phyloP scores from a whole-genome alignment of 2,888 invertebrate species.

The Frankliniella intonsa region DNA sequence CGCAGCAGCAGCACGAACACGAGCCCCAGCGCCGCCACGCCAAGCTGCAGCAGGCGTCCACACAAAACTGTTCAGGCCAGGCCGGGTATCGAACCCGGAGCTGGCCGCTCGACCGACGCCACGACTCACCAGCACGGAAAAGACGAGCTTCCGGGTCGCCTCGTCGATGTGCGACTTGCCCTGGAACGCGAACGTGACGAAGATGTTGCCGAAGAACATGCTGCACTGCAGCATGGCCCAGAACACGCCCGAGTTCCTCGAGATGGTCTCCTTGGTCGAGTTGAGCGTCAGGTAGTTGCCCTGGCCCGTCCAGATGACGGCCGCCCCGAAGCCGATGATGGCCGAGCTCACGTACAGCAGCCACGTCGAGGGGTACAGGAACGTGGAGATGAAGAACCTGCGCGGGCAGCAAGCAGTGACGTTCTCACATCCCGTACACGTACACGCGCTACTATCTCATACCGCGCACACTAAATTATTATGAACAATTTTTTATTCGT shows the following conservation, averaged over 20 bases:
- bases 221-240: slow-evolving; percentile 96
- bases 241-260: slow-evolving; percentile 91
- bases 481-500: too few relatives aligned
- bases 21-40: slow-evolving; percentile 65
- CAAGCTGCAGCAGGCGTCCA: neutral
- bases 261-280: slow-evolving; percentile 80
- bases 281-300: slow-evolving; percentile 87
- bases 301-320: slow-evolving; percentile 94
- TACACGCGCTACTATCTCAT: neutral
- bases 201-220: slow-evolving; percentile 90
- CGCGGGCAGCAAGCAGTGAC: neutral
- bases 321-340: slow-evolving; percentile 85
- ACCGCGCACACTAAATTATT: too few relatives aligned
- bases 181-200: slow-evolving; percentile 87
- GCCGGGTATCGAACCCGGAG: too few relatives aligned
- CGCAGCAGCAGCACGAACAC: slow-evolving; percentile 61
- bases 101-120: slow-evolving; percentile 43
- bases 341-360: slow-evolving; percentile 80
- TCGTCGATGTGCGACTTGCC: slow-evolving; percentile 68
- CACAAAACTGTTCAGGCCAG: too few relatives aligned
- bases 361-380: slow-evolving; percentile 77
- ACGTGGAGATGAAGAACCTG: slow-evolving; percentile 85
- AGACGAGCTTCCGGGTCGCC: slow-evolving; percentile 70
- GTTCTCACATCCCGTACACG: neutral
- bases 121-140: slow-evolving; percentile 66